Percentiles rank a stretch among this genome's conserved stretches.
Conservation (phyloP, 2,888 invertebrate genomes). For the Epinotia demarniana region DNA sequence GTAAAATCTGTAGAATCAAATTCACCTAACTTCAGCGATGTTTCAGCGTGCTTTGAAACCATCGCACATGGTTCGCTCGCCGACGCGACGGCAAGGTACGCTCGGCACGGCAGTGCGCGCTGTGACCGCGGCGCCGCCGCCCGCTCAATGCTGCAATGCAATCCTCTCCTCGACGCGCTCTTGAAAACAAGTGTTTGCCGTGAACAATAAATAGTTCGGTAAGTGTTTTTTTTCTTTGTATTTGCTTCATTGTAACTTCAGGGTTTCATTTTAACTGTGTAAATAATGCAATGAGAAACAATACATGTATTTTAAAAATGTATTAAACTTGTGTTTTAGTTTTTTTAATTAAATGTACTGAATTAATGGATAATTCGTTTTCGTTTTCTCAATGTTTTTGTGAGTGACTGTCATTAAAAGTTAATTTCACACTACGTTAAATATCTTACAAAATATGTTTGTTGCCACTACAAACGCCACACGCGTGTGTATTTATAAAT, state of each 20-base stretch:
- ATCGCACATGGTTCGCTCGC: not conserved
- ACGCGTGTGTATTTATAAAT: constrained; percentile 25
- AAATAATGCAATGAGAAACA: not conserved
- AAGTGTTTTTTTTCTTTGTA: constrained; percentile 3
- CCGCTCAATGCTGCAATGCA: constrained; percentile 47
- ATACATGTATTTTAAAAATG: not conserved
- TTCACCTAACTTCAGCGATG: not conserved
- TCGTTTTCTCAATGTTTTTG: not conserved
- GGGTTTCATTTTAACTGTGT: not conserved
- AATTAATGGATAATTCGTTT: not conserved
- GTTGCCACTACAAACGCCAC: not conserved
- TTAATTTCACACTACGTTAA: not conserved
- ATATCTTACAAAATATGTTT: not conserved
- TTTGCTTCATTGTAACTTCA: not conserved
- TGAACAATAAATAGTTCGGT: constrained; percentile 13
- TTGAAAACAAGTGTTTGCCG: constrained; percentile 13
- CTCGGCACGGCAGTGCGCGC: constrained; percentile 49
- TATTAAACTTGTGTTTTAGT: not conserved
- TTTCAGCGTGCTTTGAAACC: not conserved
- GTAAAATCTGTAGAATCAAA: not conserved
- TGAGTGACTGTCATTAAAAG: not conserved
- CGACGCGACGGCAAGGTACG: not conserved
- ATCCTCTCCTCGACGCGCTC: not conserved
- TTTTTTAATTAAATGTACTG: not conserved
- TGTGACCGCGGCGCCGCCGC: constrained; percentile 47